Evolutionary conservation across 2,797 vertebrate genomes (phyloP).

Genomic region (Amazona ochrocephala): DNA sequence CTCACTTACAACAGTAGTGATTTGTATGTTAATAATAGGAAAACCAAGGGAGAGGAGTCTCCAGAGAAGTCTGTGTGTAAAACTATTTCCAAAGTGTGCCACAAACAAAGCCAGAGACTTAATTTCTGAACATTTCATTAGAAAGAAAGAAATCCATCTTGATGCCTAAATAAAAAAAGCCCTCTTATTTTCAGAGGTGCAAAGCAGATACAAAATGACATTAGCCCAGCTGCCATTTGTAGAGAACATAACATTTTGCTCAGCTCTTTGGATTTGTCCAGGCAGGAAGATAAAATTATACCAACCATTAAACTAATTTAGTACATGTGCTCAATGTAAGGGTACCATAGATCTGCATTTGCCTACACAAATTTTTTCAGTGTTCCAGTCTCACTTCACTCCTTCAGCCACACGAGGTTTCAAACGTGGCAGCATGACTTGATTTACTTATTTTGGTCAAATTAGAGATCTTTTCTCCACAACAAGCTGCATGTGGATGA

Average conservation of each 20-base stretch:
- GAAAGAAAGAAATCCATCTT: not conserved
- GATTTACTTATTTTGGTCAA: not conserved
- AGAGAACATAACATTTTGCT: not conserved
- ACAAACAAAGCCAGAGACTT: not conserved
- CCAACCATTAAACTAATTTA: not conserved
- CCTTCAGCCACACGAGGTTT: not conserved
- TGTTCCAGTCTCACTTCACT: not conserved
- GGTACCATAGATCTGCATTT: not conserved
- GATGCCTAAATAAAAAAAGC: not conserved
- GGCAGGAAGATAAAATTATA: not conserved
- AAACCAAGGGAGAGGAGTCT: constrained; percentile 3
- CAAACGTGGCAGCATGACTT: not conserved
- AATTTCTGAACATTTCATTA: not conserved
- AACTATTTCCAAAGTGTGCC: not conserved
- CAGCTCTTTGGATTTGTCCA: not conserved
- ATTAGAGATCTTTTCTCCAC: not conserved
- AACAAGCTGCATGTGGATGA: not conserved
- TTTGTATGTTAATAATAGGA: constrained; percentile 13
- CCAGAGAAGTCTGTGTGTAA: not conserved
- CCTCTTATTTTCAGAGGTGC: not conserved
- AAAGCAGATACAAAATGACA: not conserved
- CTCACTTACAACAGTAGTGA: not conserved
- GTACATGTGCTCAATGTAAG: not conserved
- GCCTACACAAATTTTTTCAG: not conserved
- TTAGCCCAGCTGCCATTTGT: not conserved